A percentile compares a stretch with the other conserved stretches of the same genome.
Evolutionary conservation across 2,113 vertebrate genomes (phyloP).

Genomic region (Ginglymostoma cirratum): DNA sequence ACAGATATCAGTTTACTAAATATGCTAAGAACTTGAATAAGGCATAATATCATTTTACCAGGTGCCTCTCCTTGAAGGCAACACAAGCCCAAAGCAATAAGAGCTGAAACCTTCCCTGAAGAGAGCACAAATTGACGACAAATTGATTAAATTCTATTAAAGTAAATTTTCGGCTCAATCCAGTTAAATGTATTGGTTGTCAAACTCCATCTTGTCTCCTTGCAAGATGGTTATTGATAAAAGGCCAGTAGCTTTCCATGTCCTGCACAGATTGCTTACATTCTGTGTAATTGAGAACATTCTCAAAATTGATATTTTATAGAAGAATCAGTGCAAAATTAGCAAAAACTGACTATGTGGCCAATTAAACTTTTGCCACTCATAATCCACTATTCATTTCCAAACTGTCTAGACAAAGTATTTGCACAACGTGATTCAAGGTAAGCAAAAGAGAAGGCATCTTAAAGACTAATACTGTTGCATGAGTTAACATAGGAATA

Average conservation of each 20-base stretch:
- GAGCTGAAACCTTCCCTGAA: background rate
- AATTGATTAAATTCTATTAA: background rate
- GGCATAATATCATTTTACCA: background rate
- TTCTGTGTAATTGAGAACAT: background rate
- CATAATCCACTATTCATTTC: background rate
- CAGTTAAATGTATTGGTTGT: background rate
- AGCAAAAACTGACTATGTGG: background rate
- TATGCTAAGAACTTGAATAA: background rate
- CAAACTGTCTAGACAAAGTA: background rate
- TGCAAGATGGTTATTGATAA: background rate
- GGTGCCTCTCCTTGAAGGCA: background rate
- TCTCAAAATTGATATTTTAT: background rate
- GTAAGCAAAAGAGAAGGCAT: background rate
- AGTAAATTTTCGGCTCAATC: background rate
- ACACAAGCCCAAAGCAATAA: background rate
- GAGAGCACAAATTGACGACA: background rate
- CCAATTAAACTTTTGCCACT: background rate
- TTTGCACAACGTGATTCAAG: background rate
- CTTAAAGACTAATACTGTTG: background rate
- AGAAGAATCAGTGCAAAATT: background rate
- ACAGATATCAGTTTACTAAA: background rate
- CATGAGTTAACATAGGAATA: background rate
- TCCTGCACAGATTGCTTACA: background rate
- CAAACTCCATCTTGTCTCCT: background rate
- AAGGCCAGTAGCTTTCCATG: background rate